phyloP scores from a whole-genome alignment of 1,140 invertebrate species.

The Hypothenemus hampei region DNA sequence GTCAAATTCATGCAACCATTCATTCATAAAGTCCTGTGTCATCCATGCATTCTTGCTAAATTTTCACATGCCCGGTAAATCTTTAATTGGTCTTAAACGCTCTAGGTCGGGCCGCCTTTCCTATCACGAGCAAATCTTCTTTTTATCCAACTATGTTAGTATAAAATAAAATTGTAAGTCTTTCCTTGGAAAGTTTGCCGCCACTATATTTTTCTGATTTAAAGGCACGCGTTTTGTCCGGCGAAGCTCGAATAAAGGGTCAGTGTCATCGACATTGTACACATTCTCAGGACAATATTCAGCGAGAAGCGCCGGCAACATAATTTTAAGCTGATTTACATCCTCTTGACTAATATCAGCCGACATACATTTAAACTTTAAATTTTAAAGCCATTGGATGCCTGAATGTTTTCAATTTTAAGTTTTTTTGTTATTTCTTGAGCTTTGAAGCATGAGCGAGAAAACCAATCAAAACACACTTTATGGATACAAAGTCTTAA shows the following conservation, averaged over 20 bases:
- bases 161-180: constrained; percentile 45
- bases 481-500: constrained; percentile 13
- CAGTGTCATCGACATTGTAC: constrained; percentile 36
- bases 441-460: constrained; percentile 32
- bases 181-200: constrained; percentile 46
- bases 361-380: constrained; percentile 17
- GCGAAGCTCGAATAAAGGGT: constrained; percentile 25
- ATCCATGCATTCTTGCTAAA: constrained; percentile 4
- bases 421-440: constrained; percentile 39
- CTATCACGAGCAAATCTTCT: constrained; percentile 3
- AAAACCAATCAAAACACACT: constrained; percentile 35
- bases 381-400: not conserved
- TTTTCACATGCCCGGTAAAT: not conserved
- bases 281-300: constrained; percentile 28
- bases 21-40: constrained; percentile 6
- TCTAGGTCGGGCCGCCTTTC: not conserved
- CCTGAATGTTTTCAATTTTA: constrained; percentile 34
- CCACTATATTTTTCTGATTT: constrained; percentile 34
- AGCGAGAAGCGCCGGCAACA: constrained; percentile 2
- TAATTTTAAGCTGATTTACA: constrained; percentile 17
- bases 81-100: not conserved
- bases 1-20: constrained; percentile 18
- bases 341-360: constrained; percentile 30
- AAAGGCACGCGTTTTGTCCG: constrained; percentile 25
- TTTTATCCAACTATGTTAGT: constrained; percentile 40